Evolutionary conservation across 2,797 vertebrate genomes (phyloP).

Genomic region (Taenioides sp.): DNA sequence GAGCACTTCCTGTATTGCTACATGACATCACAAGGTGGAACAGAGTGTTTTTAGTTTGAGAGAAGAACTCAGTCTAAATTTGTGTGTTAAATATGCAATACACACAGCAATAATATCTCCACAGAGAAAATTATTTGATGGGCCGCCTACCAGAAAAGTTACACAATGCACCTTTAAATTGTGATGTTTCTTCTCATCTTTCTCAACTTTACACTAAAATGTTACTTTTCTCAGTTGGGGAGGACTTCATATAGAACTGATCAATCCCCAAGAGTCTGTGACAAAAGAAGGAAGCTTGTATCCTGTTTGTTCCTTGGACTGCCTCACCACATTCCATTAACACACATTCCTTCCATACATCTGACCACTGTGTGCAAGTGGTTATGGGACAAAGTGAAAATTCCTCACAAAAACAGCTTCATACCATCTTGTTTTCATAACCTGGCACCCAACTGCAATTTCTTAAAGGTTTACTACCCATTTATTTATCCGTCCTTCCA

Average conservation of each 20-base stretch:
- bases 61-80: too few relatives aligned
- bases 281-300: slow-evolving; percentile 36
- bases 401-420: not conserved
- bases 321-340: slow-evolving; percentile 43
- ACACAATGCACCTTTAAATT: not conserved
- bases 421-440: not conserved
- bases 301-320: slow-evolving; percentile 55
- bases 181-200: not conserved
- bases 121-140: too few relatives aligned
- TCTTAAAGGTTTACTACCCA: not conserved
- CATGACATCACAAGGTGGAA: too few relatives aligned
- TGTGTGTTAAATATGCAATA: too few relatives aligned
- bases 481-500: not conserved
- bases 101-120: too few relatives aligned
- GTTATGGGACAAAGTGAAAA: not conserved
- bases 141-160: too few relatives aligned
- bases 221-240: not conserved
- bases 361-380: not conserved
- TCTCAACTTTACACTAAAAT: not conserved
- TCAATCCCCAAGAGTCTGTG: not conserved
- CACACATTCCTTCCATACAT: slow-evolving; percentile 4
- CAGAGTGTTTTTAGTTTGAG: too few relatives aligned
- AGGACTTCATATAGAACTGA: not conserved
- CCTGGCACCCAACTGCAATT: not conserved
- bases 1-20: too few relatives aligned